Base-by-base conservation (phyloP, 2,888 invertebrate genomes). In the Archips crataeganus region DNA sequence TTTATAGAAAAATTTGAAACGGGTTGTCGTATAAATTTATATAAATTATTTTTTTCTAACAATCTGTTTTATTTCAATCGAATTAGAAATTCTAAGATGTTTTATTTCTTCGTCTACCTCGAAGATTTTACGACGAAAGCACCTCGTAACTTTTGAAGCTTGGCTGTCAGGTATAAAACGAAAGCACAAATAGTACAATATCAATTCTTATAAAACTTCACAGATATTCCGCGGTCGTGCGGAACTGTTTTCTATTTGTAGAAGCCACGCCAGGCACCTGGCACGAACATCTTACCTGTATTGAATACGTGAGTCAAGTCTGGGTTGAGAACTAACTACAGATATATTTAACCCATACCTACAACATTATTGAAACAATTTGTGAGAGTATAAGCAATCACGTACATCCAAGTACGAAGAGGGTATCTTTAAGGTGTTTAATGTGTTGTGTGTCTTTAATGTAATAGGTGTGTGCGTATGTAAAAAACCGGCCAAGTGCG, bases 21-120 rank as follows among this genome's bases (percentile, higher is more conserved):
- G 85, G 88, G 90, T 92, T 92, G 91, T 91, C 89, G 90, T 92
- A 91, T 89, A 87, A 87, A 90, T 93, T 93, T 93, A 90, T 92
- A 93, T 89, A 87, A 92, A 90, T 85, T 90, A 89, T 91, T 90
- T 92, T 73, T 92, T 90, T 85, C 83, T 83, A 90, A 75, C 6
- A 39, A 5, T n/a, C 77, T 79, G 83, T 87, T 87, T 90, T 76
- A 82, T 84, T 87, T 79, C 3, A 54, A 0, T 4, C 8, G 6
- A 54, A 23, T 54, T n/a, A 54, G 8, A 54, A 51, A 3, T 5
- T 2, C 54, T 9, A 23, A 15, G 23, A 49, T 1, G n/a, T n/a
- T 49, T n/a, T 11, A 3, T 11, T 49, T 49, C 49, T n/a, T 49
- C 13, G 49, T n/a, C 49, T 49, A 13, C 5, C 49, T 6, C 13